Percentiles rank a stretch among this genome's conserved stretches.
These are phyloP conservation scores for Drosophila bunnanda DNA, from an alignment of 2,888 invertebrate species.

Conservation along the genomic window DNA sequence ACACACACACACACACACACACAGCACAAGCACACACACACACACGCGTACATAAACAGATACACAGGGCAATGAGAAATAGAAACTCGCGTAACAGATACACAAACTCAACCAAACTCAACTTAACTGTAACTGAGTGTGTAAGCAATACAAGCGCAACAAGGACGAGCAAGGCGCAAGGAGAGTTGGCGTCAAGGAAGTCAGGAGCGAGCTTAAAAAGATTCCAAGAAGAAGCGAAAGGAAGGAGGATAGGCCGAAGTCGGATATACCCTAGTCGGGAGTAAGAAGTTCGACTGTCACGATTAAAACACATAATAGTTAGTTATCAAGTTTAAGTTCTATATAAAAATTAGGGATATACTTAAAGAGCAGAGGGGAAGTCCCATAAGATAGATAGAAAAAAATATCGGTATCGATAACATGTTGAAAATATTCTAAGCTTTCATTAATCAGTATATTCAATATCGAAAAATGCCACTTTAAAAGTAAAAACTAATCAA, in stretches of 20 bases:
- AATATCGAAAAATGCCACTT: background rate
- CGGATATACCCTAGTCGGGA: background rate
- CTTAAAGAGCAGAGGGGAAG: too few species aligned
- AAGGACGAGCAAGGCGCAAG: background rate
- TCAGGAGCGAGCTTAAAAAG: slow-evolving; percentile 33
- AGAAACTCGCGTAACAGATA: slow-evolving; percentile 73
- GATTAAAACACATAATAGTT: too few species aligned
- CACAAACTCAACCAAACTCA: slow-evolving; percentile 67
- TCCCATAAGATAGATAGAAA: background rate
- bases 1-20: slow-evolving; percentile 4
- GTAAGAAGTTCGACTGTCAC: too few species aligned
- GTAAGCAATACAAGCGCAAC: slow-evolving; percentile 64
- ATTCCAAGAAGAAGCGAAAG: slow-evolving; percentile 65
- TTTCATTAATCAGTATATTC: background rate
- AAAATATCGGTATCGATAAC: background rate
- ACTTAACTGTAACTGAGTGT: slow-evolving; percentile 71
- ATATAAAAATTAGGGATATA: background rate
- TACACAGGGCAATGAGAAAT: slow-evolving; percentile 61
- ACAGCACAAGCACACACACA: slow-evolving; percentile 2
- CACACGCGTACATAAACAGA: slow-evolving; percentile 11
- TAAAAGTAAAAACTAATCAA: background rate
- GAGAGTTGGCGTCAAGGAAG: background rate
- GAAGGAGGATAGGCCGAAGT: slow-evolving; percentile 13
- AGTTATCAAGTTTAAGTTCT: background rate
- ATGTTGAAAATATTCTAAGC: background rate